Conservation (phyloP, 2,888 invertebrate genomes). For the Rhogogaster chlorosoma region DNA sequence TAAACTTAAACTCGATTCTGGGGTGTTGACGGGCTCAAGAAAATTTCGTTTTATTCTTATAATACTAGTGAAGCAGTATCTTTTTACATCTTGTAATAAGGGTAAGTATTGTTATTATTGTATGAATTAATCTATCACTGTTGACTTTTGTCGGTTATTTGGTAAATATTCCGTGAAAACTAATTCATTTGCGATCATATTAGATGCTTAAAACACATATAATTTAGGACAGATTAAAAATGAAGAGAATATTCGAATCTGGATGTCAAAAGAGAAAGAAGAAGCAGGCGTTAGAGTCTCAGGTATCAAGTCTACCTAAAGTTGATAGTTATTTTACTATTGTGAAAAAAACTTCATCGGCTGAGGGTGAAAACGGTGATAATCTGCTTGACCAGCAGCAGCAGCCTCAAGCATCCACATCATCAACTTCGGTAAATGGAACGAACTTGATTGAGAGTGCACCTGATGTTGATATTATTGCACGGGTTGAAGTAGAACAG, state of each 20-base stretch:
- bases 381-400: neutral
- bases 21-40: too few species aligned
- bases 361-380: neutral
- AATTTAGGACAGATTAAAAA: neutral
- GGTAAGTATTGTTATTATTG: neutral
- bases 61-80: neutral
- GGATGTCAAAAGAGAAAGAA: neutral
- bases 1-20: too few species aligned
- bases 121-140: neutral
- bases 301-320: slow-evolving; percentile 5
- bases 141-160: neutral
- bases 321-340: neutral
- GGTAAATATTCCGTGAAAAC: neutral
- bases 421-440: neutral
- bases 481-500: neutral
- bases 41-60: too few species aligned
- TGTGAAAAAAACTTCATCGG: neutral
- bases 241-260: neutral
- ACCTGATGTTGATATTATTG: neutral
- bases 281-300: neutral
- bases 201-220: neutral
- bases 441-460: neutral
- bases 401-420: neutral
- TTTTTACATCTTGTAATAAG: slow-evolving; percentile 4
- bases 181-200: neutral